Base-by-base conservation (phyloP, 2,797 vertebrate species). In the Pantherophis vulpinus region DNA sequence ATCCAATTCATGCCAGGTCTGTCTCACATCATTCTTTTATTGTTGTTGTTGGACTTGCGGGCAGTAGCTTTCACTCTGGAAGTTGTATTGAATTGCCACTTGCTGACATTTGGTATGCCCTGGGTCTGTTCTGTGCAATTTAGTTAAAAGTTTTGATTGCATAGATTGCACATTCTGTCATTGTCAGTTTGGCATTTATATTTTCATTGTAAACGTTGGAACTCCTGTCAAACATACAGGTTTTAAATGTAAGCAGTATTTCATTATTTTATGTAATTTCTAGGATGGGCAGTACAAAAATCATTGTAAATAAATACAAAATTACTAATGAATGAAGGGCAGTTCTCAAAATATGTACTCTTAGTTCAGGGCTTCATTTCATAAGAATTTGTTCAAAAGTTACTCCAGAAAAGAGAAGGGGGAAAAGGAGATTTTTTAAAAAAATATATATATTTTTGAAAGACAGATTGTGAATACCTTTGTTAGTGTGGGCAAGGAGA, bases 1-100 rank as follows among this genome's bases (percentile, higher is more conserved):
- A 23, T 61, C 74, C 79, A 92, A 94, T 88, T 92, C 70, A 29
- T 87, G 93, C 88, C 29, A 90, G 92, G 87, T 74, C 94, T 70
- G 0, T 42, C 32, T 92, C 88, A 6, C 5, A 0, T 20, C 12
- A 0, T 83, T 88, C 42, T 79, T 37, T 74, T 87, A 93, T 47
- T 0, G 25, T 93, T 0, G 32, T 93, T 0, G 32, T 93, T 86
- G 0, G 18, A 56, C 6, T 13, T 60, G 37, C 87, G 1, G 0
- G 0, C 2, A 0, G 58, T 90, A 91, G 27, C 55, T 59, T 20
- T 86, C 60, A 56, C 90, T 91, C 13, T 92, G 91, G 74, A 93
- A 90, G 14, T 89, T 51, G 0, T 16, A 23, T 90, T 91, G 92
- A 92, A 5, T 27, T 93, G 94, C 86, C 87, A 92, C 90, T 86